A percentile compares a stretch with the other conserved stretches of the same genome.
Evolutionary conservation across 1,140 invertebrate species (phyloP).

Genomic region (Hydropsyche tenuis): DNA sequence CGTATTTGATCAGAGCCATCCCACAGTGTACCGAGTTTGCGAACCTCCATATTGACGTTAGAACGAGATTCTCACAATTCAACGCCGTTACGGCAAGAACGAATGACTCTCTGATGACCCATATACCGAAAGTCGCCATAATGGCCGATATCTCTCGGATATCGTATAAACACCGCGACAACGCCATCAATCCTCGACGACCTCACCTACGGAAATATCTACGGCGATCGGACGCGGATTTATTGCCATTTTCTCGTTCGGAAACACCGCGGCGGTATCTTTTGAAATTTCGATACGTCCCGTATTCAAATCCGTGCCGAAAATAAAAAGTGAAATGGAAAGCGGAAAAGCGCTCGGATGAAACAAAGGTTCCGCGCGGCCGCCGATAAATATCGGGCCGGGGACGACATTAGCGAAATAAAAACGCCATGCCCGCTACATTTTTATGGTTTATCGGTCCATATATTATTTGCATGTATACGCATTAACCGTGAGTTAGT

Average conservation of each 20-base stretch:
- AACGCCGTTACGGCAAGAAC: not conserved
- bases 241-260: not conserved
- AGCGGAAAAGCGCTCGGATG: no score
- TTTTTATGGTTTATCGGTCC: constrained; percentile 23
- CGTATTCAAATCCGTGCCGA: no score
- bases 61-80: not conserved
- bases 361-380: no score
- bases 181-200: not conserved
- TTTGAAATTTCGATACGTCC: no score
- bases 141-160: constrained; percentile 4
- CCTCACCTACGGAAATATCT: not conserved
- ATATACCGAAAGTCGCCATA: constrained; percentile 11
- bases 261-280: no score
- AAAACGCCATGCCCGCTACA: not conserved
- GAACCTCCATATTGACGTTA: not conserved
- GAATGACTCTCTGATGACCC: not conserved
- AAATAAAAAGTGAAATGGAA: no score
- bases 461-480: constrained; percentile 20
- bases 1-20: not conserved
- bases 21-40: not conserved
- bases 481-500: constrained; percentile 19
- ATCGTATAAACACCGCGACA: constrained; percentile 20
- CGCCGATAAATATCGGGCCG: no score
- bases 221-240: not conserved
- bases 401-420: not conserved